A percentile compares a stretch with the other conserved stretches of the same genome.
Evolutionary conservation across 2,797 vertebrate species (phyloP).

Genomic region (Carcharodon carcharias): DNA sequence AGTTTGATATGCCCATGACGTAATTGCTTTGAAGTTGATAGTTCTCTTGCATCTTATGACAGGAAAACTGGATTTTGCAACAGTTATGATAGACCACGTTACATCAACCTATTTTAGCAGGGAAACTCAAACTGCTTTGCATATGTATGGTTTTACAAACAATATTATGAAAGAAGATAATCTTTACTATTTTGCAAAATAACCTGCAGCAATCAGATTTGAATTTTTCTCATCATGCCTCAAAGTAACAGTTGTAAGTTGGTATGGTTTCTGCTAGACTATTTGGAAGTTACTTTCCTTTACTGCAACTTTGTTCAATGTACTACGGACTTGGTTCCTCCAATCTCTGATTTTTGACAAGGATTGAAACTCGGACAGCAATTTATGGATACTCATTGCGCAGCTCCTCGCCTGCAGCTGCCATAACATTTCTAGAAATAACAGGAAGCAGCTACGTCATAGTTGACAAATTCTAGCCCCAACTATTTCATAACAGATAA

Average conservation of each 20-base stretch:
- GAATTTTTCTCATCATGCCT: background rate
- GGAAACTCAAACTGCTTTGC: background rate
- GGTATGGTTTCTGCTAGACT: background rate
- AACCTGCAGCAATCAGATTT: background rate
- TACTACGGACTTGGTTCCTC: background rate
- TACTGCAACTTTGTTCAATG: background rate
- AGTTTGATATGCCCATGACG: background rate
- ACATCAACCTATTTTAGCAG: background rate
- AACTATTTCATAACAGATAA: no score
- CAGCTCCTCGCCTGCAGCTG: no score
- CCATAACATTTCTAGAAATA: no score
- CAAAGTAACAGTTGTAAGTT: background rate
- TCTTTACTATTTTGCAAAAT: background rate
- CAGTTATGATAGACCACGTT: background rate
- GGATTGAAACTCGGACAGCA: no score
- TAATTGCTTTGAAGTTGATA: background rate
- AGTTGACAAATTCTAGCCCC: no score
- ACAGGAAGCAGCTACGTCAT: no score
- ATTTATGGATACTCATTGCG: no score
- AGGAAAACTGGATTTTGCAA: background rate
- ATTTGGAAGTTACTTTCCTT: background rate
- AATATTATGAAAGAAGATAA: background rate
- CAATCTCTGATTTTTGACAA: background rate
- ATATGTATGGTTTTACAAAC: constrained; percentile 4
- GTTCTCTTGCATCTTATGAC: background rate